These are phyloP conservation scores for Marisa cornuarietis DNA, from an alignment of 1,140 invertebrate genomes.

Conservation along the genomic window DNA sequence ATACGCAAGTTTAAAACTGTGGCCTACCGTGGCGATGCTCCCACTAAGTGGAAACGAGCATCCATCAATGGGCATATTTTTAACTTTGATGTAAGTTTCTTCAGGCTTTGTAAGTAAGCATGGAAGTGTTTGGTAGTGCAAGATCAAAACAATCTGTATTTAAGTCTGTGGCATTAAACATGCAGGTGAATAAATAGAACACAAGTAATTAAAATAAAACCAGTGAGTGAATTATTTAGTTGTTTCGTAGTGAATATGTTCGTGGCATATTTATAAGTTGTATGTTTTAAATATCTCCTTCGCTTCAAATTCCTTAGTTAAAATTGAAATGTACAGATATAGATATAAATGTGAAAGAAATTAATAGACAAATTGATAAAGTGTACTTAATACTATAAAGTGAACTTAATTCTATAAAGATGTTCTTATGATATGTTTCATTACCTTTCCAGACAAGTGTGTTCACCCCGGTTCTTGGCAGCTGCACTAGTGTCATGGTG, in stretches of 20 bases:
- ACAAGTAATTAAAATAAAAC: not conserved
- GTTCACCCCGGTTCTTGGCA: constrained; percentile 85
- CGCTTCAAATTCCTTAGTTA: no score
- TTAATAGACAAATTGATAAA: not conserved
- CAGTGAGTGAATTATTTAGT: not conserved
- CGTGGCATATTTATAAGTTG: no score
- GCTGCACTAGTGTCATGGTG: constrained; percentile 86
- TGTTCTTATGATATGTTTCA: not conserved
- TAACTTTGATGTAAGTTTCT: constrained; percentile 74
- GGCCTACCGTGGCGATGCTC: constrained; percentile 78
- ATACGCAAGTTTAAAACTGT: constrained; percentile 70
- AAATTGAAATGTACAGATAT: no score
- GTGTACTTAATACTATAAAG: not conserved
- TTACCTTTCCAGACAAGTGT: constrained; percentile 74
- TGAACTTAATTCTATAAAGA: not conserved
- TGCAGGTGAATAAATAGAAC: not conserved
- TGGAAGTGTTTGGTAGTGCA: not conserved
- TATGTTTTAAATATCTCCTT: no score
- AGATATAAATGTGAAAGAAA: not conserved
- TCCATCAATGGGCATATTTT: constrained; percentile 91
- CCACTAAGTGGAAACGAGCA: constrained; percentile 74
- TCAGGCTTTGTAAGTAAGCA: no score
- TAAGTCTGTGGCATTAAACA: not conserved
- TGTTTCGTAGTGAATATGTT: no score
- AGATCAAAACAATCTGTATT: not conserved